These are phyloP conservation scores for Dipodomys spectabilis DNA, from an alignment of 2,113 vertebrate species.

Conservation along the genomic window DNA sequence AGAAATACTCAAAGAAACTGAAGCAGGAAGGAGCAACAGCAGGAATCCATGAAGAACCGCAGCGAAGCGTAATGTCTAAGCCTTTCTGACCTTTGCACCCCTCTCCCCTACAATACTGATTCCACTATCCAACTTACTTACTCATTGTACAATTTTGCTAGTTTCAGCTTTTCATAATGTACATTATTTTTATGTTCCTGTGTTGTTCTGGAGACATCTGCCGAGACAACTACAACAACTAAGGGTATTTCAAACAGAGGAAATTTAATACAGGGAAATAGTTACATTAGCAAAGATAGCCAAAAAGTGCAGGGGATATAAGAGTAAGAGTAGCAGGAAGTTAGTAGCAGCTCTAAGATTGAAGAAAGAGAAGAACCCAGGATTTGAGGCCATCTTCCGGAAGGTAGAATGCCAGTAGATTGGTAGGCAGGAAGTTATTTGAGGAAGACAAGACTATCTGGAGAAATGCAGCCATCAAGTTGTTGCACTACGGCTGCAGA, in stretches of 20 bases:
- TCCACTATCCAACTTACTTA: not conserved
- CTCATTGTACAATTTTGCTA: not conserved
- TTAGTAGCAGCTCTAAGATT: not conserved
- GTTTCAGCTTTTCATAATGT: not conserved
- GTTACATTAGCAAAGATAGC: not conserved
- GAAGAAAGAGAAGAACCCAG: not conserved
- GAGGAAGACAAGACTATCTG: not conserved
- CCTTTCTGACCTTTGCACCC: not conserved
- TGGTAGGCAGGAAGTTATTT: not conserved
- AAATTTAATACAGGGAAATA: not conserved
- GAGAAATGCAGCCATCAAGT: not conserved
- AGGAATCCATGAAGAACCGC: not conserved
- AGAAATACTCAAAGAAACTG: not conserved
- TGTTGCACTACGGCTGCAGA: not conserved
- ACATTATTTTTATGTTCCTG: not conserved
- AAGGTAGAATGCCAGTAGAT: not conserved
- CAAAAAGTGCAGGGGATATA: not conserved
- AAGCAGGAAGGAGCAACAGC: not conserved
- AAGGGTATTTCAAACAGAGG: not conserved
- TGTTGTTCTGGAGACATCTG: not conserved
- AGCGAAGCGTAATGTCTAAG: not conserved
- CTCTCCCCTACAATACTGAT: not conserved
- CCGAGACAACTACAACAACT: not conserved
- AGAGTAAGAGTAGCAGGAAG: not conserved
- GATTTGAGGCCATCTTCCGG: not conserved